Conservation (phyloP, 2,797 vertebrate genomes). For the Mus minutoides region DNA sequence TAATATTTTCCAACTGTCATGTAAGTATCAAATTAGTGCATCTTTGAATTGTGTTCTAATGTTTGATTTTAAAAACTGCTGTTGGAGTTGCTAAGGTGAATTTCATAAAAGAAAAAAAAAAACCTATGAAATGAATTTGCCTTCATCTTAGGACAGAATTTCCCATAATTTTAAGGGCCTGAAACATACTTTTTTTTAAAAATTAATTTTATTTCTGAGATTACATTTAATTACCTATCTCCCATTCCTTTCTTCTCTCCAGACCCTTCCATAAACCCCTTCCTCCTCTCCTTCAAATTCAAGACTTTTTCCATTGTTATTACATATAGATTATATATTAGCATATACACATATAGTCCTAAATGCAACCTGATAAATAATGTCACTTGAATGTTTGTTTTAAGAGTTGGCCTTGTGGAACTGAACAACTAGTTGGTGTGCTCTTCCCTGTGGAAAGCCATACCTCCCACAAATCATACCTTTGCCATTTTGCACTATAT, state of each 20-base stretch:
- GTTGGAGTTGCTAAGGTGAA: not conserved
- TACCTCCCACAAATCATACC: not conserved
- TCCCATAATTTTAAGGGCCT: not conserved
- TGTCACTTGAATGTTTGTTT: too few relatives aligned
- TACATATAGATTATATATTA: not conserved
- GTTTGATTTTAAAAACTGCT: not conserved
- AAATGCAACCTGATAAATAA: not conserved
- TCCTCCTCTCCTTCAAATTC: not conserved
- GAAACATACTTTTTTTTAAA: not conserved
- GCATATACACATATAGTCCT: not conserved
- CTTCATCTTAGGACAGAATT: not conserved
- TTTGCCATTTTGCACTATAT: not conserved
- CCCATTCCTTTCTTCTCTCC: not conserved
- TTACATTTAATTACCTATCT: not conserved
- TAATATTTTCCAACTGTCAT: not conserved
- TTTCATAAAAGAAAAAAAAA: not conserved
- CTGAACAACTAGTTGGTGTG: not conserved
- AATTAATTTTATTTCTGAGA: not conserved
- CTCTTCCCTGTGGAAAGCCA: not conserved
- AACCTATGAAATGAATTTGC: not conserved
- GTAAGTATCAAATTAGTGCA: not conserved
- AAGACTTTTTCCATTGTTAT: not conserved
- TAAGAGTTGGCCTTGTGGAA: not conserved
- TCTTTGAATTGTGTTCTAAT: not conserved
- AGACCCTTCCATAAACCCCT: not conserved